Evolutionary conservation across 2,888 invertebrate species (phyloP), one percentile per base, ranked within the genome.

Genomic region (Digitonthophagus gazella): DNA sequence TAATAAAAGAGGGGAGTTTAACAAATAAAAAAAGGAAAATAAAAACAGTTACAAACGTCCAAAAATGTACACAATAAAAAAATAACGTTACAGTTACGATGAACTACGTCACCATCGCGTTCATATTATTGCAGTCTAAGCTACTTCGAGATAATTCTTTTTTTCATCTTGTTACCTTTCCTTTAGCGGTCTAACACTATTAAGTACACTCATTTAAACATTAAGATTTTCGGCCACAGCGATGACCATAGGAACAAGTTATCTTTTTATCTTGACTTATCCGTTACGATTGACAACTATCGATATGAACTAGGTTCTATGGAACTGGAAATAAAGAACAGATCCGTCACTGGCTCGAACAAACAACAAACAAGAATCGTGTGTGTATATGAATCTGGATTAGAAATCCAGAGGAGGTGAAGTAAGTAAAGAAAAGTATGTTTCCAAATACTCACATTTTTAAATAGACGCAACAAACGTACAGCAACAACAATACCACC

Each of bases 171-270:
- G 6, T 44, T 44, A 44, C 22, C 28, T 44, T 11, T 44, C 6
- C 28, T 44, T 44, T 44, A 44, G 28, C 28, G 3, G 6, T 44
- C 28, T 44, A 44, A 44, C 3, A 44, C 3, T 44, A 44, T 44
- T 44, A 44, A 44, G 28, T 61, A 61, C 61, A 61, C 20, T 61
- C 20, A 61, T 61, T 61, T 61, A 61, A 61, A 61, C 61, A 61
- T 61, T 61, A 19, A 61, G 19, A 61, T n/a, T 19, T 61, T 61
- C 61, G 61, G 61, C 19, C 61, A 61, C 18, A 18, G 20, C 14
- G n/a, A 61, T 61, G 61, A 61, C 61, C 61, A 20, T 61, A 61
- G 61, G 61, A 61, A 61, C 61, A 61, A 61, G 61, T 61, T 61
- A 61, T 20, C 20, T 61, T 18, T 61, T 8, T 44, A n/a, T n/a